Conservation (phyloP, 2,113 vertebrate genomes). For the Myrmecobius fasciatus region DNA sequence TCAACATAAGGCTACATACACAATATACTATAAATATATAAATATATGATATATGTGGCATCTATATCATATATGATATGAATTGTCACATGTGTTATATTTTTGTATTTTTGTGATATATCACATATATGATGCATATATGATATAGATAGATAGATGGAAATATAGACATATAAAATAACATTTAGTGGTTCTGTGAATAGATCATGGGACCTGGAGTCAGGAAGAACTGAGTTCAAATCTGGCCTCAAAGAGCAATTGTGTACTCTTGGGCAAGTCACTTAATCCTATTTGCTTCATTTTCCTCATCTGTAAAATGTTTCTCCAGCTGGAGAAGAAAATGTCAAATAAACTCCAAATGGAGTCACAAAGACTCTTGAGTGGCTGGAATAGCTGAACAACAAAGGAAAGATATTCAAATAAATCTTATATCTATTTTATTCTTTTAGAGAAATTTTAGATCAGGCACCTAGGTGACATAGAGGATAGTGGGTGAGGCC, state of each 20-base stretch:
- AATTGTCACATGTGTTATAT: no score
- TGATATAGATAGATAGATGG: no score
- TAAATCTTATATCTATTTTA: neutral
- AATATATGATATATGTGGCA: no score
- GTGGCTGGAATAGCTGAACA: neutral
- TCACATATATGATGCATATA: no score
- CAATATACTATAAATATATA: no score
- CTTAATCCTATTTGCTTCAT: neutral
- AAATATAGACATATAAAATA: no score
- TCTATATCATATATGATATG: no score
- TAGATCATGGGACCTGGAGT: neutral
- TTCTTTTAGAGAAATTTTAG: neutral
- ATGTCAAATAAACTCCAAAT: neutral
- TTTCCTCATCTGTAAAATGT: neutral
- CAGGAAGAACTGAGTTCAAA: neutral
- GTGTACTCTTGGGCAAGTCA: no score
- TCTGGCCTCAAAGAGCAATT: neutral
- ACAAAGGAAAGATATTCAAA: neutral
- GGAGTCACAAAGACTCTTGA: neutral
- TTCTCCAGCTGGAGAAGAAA: neutral
- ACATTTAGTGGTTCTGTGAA: neutral
- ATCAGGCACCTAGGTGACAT: neutral
- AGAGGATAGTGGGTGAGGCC: neutral
- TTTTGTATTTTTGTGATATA: no score
- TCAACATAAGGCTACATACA: neutral